Conservation (phyloP, 2,113 vertebrate species). For the Brachyistius frenatus region DNA sequence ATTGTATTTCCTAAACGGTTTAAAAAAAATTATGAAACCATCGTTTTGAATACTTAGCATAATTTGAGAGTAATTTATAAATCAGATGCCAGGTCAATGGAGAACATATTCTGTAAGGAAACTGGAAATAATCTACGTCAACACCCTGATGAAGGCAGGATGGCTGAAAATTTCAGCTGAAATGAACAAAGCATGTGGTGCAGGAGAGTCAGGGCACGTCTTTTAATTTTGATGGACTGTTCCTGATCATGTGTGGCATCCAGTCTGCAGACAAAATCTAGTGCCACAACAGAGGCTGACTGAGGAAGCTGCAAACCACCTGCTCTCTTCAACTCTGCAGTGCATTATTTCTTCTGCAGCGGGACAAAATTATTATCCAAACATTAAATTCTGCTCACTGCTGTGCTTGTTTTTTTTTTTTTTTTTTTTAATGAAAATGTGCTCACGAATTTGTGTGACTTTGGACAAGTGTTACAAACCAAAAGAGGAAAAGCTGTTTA, state of each 20-base stretch:
- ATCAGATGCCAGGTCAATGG: too few relatives aligned
- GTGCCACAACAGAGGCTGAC: not conserved
- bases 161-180: too few relatives aligned
- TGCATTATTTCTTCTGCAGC: slow-evolving; percentile 18
- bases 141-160: too few relatives aligned
- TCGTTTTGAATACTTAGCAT: too few relatives aligned
- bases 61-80: too few relatives aligned
- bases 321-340: slow-evolving; percentile 18
- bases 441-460: not conserved
- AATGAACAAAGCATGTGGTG: not conserved
- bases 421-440: slow-evolving; percentile 18
- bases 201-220: not conserved
- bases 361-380: slow-evolving; percentile 24
- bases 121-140: too few relatives aligned
- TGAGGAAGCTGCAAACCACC: slow-evolving; percentile 5
- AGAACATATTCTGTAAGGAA: too few relatives aligned
- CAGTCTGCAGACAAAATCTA: slow-evolving; percentile 17
- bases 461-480: slow-evolving; percentile 2
- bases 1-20: too few relatives aligned
- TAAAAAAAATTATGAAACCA: too few relatives aligned
- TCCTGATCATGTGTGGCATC: not conserved
- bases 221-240: not conserved
- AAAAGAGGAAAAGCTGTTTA: slow-evolving; percentile 8
- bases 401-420: slow-evolving; percentile 1
- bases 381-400: slow-evolving; percentile 11